These are phyloP conservation scores for Drosophila mercatorum DNA, from an alignment of 2,888 invertebrate genomes.

Conservation along the genomic window DNA sequence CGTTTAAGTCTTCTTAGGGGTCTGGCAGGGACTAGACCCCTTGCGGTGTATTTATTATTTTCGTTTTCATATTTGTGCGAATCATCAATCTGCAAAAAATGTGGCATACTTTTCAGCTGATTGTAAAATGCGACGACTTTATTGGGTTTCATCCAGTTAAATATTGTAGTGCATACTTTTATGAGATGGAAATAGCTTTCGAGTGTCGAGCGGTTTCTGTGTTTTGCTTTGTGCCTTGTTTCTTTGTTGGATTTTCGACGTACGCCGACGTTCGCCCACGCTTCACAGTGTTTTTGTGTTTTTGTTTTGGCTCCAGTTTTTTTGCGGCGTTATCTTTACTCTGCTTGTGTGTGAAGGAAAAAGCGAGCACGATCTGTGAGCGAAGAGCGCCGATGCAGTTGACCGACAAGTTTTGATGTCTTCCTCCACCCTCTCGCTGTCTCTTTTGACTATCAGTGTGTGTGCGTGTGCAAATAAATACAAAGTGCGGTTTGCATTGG, in stretches of 20 bases:
- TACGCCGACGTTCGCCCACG: constrained; percentile 17
- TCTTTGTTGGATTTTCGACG: constrained; percentile 46
- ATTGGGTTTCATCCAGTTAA: no score
- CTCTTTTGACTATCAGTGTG: neutral
- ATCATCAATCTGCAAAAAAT: neutral
- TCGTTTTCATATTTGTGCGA: no score
- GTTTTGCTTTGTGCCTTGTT: constrained; percentile 33
- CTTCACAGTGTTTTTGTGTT: constrained; percentile 61
- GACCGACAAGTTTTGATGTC: constrained; percentile 55
- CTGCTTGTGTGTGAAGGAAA: neutral
- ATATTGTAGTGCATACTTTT: constrained; percentile 36
- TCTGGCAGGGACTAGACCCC: no score
- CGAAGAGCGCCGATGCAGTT: constrained; percentile 44
- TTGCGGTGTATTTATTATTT: no score
- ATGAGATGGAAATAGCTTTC: constrained; percentile 15
- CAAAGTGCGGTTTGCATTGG: constrained; percentile 47
- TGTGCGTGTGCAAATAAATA: constrained; percentile 48
- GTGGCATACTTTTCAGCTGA: constrained; percentile 21
- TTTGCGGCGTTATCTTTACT: neutral
- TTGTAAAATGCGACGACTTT: neutral
- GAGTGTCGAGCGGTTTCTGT: constrained; percentile 7
- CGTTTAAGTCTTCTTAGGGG: no score
- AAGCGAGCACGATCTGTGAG: constrained; percentile 31
- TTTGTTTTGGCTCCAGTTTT: constrained; percentile 71
- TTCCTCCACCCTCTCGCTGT: neutral